These are phyloP conservation scores for Acleris holmiana DNA, from an alignment of 2,888 invertebrate species.

Conservation along the genomic window DNA sequence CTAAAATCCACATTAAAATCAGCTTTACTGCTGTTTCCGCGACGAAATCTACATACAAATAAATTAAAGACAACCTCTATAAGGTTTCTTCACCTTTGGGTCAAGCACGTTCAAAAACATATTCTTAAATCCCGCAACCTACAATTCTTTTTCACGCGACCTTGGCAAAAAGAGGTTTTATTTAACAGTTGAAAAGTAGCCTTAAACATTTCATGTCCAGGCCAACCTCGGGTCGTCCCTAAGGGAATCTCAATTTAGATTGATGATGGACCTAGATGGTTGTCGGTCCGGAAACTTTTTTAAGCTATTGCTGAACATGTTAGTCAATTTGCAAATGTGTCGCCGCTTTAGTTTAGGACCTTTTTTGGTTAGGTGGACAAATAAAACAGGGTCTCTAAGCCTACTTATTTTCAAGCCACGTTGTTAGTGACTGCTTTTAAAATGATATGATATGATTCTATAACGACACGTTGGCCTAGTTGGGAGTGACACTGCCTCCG, in stretches of 20 bases:
- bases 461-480: too few species aligned
- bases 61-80: too few species aligned
- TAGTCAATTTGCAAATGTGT: constrained; percentile 23
- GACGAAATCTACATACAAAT: too few species aligned
- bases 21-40: too few species aligned
- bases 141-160: not conserved
- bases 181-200: constrained; percentile 14
- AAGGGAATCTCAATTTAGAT: constrained; percentile 25
- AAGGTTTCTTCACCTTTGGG: too few species aligned
- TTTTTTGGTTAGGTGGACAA: not conserved
- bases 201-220: constrained; percentile 18
- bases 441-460: too few species aligned
- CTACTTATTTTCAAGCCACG: too few species aligned
- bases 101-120: too few species aligned
- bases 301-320: constrained; percentile 1
- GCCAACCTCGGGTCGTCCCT: constrained; percentile 6
- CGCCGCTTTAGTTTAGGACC: constrained; percentile 1
- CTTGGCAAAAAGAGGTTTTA: constrained; percentile 14
- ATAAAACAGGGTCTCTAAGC: too few species aligned
- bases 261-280: constrained; percentile 16
- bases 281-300: constrained; percentile 16
- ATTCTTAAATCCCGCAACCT: not conserved
- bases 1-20: too few species aligned
- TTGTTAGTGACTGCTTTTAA: too few species aligned
- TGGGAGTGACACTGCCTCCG: too few species aligned